Conservation (phyloP, 2,888 invertebrate species). For the Sinentomon sp. region DNA sequence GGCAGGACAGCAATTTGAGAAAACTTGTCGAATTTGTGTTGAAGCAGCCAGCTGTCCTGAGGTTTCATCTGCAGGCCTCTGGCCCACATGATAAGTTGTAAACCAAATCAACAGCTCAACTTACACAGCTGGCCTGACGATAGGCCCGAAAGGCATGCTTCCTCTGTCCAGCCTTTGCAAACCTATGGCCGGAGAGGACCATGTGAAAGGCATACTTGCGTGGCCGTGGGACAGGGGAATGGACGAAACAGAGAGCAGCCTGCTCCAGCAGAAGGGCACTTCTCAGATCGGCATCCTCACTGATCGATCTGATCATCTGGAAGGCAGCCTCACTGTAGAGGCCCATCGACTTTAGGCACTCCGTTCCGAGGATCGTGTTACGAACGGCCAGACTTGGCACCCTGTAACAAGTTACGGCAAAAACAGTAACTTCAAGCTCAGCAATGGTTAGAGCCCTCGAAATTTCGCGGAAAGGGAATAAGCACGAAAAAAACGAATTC, state of each 20-base stretch:
- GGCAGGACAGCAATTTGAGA: too few species aligned
- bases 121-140: slow-evolving; percentile 62
- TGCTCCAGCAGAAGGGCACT: slow-evolving; percentile 83
- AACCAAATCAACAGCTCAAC: slow-evolving; percentile 4
- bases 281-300: slow-evolving; percentile 85
- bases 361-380: slow-evolving; percentile 62
- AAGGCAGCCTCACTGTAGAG: slow-evolving; percentile 77
- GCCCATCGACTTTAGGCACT: slow-evolving; percentile 50
- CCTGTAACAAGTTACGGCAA: slow-evolving; percentile 24
- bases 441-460: too few species aligned
- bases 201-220: slow-evolving; percentile 89
- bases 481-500: too few species aligned
- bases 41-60: too few species aligned
- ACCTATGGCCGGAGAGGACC: slow-evolving; percentile 84
- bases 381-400: slow-evolving; percentile 76
- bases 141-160: slow-evolving; percentile 79
- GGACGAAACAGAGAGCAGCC: slow-evolving; percentile 70
- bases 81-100: too few species aligned
- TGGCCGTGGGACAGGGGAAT: slow-evolving; percentile 29
- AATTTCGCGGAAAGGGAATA: too few species aligned
- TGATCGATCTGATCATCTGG: slow-evolving; percentile 79
- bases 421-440: slow-evolving; percentile 19
- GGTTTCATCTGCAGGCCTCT: too few species aligned
- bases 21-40: too few species aligned
- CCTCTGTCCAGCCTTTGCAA: slow-evolving; percentile 69